Conservation (phyloP, 2,888 invertebrate species). For the Aphidoletes aphidimyza region DNA sequence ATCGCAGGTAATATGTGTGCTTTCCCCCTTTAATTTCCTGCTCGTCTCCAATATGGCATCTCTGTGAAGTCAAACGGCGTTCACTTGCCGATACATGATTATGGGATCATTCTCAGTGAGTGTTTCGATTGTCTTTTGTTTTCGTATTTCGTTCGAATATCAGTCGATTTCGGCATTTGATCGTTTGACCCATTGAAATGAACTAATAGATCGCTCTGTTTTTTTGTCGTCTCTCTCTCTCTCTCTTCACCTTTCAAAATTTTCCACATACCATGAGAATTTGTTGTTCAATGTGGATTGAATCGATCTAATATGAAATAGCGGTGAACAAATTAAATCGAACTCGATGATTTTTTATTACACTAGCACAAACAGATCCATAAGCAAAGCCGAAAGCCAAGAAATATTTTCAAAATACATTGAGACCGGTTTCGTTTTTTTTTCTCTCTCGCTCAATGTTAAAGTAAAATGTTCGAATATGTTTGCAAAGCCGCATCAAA, state of each 20-base stretch:
- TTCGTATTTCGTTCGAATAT: background rate
- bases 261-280: background rate
- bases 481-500: background rate
- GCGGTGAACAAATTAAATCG: background rate
- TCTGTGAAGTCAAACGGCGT: background rate
- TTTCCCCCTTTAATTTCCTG: background rate
- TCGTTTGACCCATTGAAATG: background rate
- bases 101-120: background rate
- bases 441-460: too few species aligned
- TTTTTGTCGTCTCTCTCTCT: too few species aligned
- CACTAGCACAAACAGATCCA: background rate
- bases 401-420: background rate
- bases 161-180: background rate
- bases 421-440: slow-evolving; percentile 21
- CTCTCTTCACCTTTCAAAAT: too few species aligned
- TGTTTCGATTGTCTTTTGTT: background rate
- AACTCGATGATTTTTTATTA: background rate
- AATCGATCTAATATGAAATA: background rate
- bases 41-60: background rate
- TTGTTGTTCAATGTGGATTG: background rate
- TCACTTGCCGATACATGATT: slow-evolving; percentile 12
- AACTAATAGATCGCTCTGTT: background rate
- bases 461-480: background rate
- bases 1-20: background rate
- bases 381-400: background rate